phyloP scores from a whole-genome alignment of 2,888 invertebrate species.

The Uropetala carovei region DNA sequence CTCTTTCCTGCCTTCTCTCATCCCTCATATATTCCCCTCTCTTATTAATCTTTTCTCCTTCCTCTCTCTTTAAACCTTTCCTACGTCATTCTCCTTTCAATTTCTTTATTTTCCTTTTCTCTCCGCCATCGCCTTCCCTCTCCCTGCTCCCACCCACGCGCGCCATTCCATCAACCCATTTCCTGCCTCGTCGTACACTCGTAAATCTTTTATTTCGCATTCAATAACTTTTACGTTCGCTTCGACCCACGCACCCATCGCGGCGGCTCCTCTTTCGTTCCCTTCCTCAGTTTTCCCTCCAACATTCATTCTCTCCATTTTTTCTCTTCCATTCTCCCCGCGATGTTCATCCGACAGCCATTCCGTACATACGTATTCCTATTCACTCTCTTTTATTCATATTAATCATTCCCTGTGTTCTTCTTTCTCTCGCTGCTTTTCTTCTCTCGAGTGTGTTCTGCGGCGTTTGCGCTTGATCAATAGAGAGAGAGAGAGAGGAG shows the following conservation, averaged over 20 bases:
- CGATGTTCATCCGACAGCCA: too few species aligned
- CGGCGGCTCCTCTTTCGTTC: not conserved
- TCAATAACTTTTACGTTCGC: not conserved
- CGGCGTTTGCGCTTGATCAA: too few species aligned
- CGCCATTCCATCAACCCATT: not conserved
- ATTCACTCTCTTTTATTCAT: not conserved
- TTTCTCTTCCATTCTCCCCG: not conserved
- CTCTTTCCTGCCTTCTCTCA: too few species aligned
- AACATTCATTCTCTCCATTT: not conserved
- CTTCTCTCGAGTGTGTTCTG: too few species aligned
- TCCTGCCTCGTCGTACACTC: not conserved
- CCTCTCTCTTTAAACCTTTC: too few species aligned
- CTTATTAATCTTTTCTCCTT: too few species aligned
- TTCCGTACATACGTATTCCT: too few species aligned
- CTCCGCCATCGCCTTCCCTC: too few species aligned
- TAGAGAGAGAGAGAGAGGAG: too few species aligned
- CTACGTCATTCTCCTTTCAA: too few species aligned
- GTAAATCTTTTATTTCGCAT: slow-evolving; percentile 8
- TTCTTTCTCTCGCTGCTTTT: not conserved
- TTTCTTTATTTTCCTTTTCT: not conserved
- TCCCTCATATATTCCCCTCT: too few species aligned
- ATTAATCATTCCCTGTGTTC: not conserved
- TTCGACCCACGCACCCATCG: not conserved
- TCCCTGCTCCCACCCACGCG: not conserved
- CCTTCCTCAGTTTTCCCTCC: not conserved